Evolutionary conservation across 2,888 invertebrate genomes (phyloP).

Genomic region (Acleris laterana): DNA sequence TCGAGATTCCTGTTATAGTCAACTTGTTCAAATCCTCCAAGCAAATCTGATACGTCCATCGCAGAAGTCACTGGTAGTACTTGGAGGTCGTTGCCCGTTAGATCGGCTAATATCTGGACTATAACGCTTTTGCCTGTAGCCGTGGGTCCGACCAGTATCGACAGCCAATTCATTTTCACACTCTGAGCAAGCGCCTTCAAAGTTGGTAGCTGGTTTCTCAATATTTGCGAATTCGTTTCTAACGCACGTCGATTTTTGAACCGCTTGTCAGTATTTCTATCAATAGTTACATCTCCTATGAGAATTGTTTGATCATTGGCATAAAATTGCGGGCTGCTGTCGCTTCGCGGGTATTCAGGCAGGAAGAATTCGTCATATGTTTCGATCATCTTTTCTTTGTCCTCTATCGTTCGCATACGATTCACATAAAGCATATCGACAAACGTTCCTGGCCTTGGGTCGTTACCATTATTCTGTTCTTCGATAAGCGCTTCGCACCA

Average conservation of each 20-base stretch:
- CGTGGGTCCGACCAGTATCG: constrained; percentile 92
- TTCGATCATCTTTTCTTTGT: constrained; percentile 88
- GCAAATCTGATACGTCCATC: constrained; percentile 96
- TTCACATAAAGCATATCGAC: constrained; percentile 93
- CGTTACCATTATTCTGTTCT: constrained; percentile 55
- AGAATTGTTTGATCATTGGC: constrained; percentile 84
- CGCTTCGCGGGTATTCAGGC: constrained; percentile 76
- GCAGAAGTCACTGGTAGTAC: constrained; percentile 94
- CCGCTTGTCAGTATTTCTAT: constrained; percentile 67
- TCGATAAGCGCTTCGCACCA: constrained; percentile 93
- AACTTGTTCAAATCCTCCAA: constrained; percentile 98
- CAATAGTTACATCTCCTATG: constrained; percentile 86
- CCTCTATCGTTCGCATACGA: constrained; percentile 92
- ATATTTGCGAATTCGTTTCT: constrained; percentile 72
- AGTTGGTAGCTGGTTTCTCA: constrained; percentile 85
- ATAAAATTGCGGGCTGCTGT: constrained; percentile 83
- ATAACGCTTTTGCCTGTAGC: constrained; percentile 92
- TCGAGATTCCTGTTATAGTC: constrained; percentile 90
- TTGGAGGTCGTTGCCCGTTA: constrained; percentile 89
- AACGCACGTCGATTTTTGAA: constrained; percentile 63
- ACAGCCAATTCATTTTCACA: constrained; percentile 95
- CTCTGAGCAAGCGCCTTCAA: constrained; percentile 93
- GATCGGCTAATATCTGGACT: constrained; percentile 89
- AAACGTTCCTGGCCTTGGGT: constrained; percentile 83
- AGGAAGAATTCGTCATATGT: constrained; percentile 78